A percentile compares a stretch with the other conserved stretches of the same genome.
These are phyloP conservation scores for Helicorthomorpha holstii DNA, from an alignment of 1,140 invertebrate species.

Conservation along the genomic window DNA sequence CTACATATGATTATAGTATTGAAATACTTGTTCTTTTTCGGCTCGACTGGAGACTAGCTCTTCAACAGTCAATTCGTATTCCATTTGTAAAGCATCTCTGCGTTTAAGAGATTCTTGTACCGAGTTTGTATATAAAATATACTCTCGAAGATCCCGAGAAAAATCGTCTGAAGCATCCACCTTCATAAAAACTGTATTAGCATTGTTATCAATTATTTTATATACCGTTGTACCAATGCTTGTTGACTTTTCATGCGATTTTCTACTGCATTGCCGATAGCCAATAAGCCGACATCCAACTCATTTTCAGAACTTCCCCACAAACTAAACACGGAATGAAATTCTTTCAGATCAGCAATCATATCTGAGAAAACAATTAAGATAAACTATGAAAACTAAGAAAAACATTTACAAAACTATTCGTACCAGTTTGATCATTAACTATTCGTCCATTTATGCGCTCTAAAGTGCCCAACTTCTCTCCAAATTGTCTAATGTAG, in stretches of 20 bases:
- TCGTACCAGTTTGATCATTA: slow-evolving; percentile 43
- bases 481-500: slow-evolving; percentile 41
- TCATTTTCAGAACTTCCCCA: slow-evolving; percentile 3
- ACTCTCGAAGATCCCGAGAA: slow-evolving; percentile 42
- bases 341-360: slow-evolving; percentile 1
- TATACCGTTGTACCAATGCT: neutral
- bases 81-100: slow-evolving; percentile 47
- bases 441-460: slow-evolving; percentile 44
- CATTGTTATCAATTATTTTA: neutral
- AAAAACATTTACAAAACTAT: neutral
- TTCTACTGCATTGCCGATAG: neutral
- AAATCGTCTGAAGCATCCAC: slow-evolving; percentile 7
- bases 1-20: slow-evolving; percentile 14
- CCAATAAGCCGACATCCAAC: neutral
- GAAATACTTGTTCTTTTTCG: slow-evolving; percentile 42
- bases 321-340: neutral
- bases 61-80: slow-evolving; percentile 46
- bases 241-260: slow-evolving; percentile 1
- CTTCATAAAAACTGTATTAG: slow-evolving; percentile 9
- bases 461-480: slow-evolving; percentile 45
- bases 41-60: slow-evolving; percentile 41
- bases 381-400: slow-evolving; percentile 22
- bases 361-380: slow-evolving; percentile 12
- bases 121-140: slow-evolving; percentile 46
- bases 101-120: slow-evolving; percentile 46